These are phyloP conservation scores for Holothuria glaberrima DNA, from an alignment of 35 echinoderm and acorn worm genomes.

Conservation along the genomic window DNA sequence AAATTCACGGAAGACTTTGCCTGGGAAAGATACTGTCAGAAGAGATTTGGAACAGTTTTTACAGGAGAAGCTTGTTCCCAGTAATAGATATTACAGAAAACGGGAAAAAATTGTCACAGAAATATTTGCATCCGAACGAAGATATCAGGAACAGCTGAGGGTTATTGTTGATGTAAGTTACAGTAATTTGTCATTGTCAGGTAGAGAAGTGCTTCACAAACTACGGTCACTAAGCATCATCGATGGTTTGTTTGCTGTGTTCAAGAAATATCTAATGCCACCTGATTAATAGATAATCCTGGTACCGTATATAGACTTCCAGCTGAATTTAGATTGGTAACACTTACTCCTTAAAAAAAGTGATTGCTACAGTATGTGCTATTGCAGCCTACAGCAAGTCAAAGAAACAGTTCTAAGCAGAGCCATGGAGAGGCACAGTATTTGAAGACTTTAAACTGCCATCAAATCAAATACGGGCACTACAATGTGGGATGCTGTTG, in stretches of 20 bases:
- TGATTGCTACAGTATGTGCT: too few relatives aligned
- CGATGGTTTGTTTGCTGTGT: background rate
- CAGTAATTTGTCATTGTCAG: background rate
- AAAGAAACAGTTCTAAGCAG: too few relatives aligned
- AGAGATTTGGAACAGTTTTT: conserved; percentile 77
- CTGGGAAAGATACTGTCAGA: conserved; percentile 75
- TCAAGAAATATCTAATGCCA: too few relatives aligned
- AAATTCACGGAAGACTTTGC: background rate
- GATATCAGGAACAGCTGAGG: conserved; percentile 81
- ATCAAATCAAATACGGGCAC: too few relatives aligned
- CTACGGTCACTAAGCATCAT: background rate
- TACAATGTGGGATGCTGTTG: too few relatives aligned
- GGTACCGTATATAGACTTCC: too few relatives aligned
- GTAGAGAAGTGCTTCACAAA: background rate
- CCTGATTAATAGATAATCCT: too few relatives aligned
- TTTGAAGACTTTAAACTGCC: too few relatives aligned
- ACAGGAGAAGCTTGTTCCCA: conserved; percentile 40
- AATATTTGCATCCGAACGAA: conserved; percentile 80
- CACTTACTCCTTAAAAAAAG: too few relatives aligned
- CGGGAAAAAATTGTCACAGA: conserved; percentile 77
- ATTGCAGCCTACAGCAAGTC: too few relatives aligned
- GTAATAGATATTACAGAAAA: conserved; percentile 62
- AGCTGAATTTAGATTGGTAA: too few relatives aligned
- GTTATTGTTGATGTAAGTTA: conserved; percentile 73
- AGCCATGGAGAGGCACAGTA: too few relatives aligned